Percentiles rank a stretch among this genome's conserved stretches.
These are phyloP conservation scores for Varanus salvator DNA, from an alignment of 2,113 vertebrate species.

Conservation along the genomic window DNA sequence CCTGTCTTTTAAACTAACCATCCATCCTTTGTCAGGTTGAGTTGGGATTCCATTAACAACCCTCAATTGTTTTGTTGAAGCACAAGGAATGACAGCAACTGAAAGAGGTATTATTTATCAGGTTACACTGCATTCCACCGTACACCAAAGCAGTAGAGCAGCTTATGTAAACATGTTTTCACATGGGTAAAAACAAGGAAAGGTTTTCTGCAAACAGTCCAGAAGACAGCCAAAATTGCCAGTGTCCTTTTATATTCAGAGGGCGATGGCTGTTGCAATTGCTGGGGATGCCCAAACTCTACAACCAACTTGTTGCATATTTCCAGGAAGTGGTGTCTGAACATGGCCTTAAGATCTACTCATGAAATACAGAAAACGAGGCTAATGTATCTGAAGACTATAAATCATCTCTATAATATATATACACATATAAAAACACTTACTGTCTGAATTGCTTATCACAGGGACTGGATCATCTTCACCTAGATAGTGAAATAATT, in stretches of 20 bases:
- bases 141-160: neutral
- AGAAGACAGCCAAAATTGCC: neutral
- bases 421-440: conserved; percentile 54
- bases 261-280: neutral
- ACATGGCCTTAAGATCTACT: neutral
- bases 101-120: conserved; percentile 51
- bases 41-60: conserved; percentile 93
- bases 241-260: neutral
- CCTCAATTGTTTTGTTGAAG: conserved; percentile 83
- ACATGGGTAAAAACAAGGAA: neutral
- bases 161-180: neutral
- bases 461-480: conserved; percentile 80
- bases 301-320: neutral
- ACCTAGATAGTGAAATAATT: conserved; percentile 68
- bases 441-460: conserved; percentile 77
- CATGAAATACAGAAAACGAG: neutral
- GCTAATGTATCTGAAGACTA: neutral
- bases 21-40: conserved; percentile 91
- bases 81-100: conserved; percentile 81
- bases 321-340: neutral
- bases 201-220: neutral
- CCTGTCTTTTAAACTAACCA: conserved; percentile 98
- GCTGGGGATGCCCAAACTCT: too few relatives aligned
- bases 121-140: neutral
- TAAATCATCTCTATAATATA: too few relatives aligned